Evolutionary conservation across 1,140 invertebrate genomes (phyloP), one percentile per base, ranked within the genome.

Genomic region (Drosophila kepulauana): DNA sequence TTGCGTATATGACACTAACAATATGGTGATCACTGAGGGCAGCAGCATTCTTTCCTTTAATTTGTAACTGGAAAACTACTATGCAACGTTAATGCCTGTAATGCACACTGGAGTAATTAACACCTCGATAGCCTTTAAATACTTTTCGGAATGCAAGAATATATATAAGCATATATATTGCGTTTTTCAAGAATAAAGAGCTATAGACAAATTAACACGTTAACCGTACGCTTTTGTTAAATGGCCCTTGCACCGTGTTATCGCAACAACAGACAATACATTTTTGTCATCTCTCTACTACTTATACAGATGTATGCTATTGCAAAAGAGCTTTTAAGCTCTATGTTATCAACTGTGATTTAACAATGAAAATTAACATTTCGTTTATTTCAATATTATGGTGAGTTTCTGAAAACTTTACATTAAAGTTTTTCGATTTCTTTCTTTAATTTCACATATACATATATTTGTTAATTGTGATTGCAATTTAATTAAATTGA

Each of bases 401-500:
- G 57, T 87, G 78, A 62, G 67, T 66, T 75, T 80, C 71, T 64
- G 66, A 78, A 81, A 89, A 89, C 85, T 70, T 78, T 78, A 84
- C 82, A 84, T 78, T 86, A 63, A 38, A 78, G 69, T 82, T 79
- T 54, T 45, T 54, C 66, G 25, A 15, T 43, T 48, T 48, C 20
- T 38, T 20, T 28, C 20, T 61, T 41, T 78, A 59, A 58, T 13
- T 35, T 52, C 48, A 52, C 33, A 58, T 41, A 51, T 65, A 33
- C 25, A 66, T 76, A 70, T 72, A 76, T 64, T 13, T 48, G 20
- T 81, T 67, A 77, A 75, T 79, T 86, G 71, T 82, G 80, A 48
- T 72, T 33, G 33, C 63, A 78, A 78, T 80, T 78, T 41, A 71
- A 69, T 77, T 84, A 70, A 59, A 63, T 75, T 77, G 75, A 66